These are phyloP conservation scores for Channallabes apus DNA, from an alignment of 2,797 vertebrate species.

Conservation along the genomic window DNA sequence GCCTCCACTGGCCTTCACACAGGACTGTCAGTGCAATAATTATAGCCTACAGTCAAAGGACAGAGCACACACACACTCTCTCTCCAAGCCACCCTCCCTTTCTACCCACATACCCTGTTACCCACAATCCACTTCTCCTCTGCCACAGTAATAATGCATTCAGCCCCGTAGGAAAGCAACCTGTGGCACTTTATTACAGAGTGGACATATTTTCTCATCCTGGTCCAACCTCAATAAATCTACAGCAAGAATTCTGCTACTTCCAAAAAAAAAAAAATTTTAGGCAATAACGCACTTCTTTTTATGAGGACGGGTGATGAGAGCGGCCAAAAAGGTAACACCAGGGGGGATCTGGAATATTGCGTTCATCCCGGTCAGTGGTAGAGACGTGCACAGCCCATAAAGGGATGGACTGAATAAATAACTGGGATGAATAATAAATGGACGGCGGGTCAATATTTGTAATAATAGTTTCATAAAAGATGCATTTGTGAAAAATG, in stretches of 20 bases:
- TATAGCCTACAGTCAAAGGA: constrained; percentile 63
- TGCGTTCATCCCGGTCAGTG: constrained; percentile 46
- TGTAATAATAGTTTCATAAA: constrained; percentile 68
- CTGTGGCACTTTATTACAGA: constrained; percentile 66
- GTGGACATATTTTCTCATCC: constrained; percentile 57
- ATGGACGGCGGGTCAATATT: constrained; percentile 67
- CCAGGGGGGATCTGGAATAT: constrained; percentile 37
- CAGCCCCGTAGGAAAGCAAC: constrained; percentile 67
- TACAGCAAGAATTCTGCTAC: constrained; percentile 52
- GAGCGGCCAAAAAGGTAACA: constrained; percentile 37
- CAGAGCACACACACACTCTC: not conserved
- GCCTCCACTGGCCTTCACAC: constrained; percentile 53
- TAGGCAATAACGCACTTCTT: constrained; percentile 58
- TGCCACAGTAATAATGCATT: constrained; percentile 66
- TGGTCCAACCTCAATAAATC: constrained; percentile 75
- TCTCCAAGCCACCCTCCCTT: constrained; percentile 51
- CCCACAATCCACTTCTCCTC: constrained; percentile 57
- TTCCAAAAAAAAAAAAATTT: constrained; percentile 48
- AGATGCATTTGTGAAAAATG: constrained; percentile 71
- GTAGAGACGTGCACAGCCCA: constrained; percentile 52
- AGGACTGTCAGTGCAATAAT: constrained; percentile 60
- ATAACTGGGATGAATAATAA: constrained; percentile 71
- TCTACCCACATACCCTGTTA: constrained; percentile 52
- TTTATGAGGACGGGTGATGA: constrained; percentile 26
- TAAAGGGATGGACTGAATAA: constrained; percentile 65